Base-by-base conservation (phyloP, 1,140 invertebrate genomes). In the Neelides sp. region DNA sequence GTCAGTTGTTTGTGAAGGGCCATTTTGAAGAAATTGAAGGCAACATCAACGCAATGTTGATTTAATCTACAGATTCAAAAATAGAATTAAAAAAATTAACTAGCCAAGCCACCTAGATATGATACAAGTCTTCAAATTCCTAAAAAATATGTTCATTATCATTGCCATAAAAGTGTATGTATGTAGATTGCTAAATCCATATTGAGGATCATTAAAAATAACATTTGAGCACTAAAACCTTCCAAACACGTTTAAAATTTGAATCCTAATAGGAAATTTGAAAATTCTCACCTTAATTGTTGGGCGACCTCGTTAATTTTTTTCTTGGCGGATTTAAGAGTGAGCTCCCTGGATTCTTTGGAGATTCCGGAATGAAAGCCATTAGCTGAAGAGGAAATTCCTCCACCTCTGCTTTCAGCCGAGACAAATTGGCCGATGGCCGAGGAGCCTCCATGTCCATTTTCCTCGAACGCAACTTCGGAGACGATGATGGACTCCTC, bases 11-110 rank as follows among this genome's bases (percentile, higher is more conserved):
- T 68, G 41, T 74, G 75, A n/a, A 96, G 67, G 24, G 92, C 94
- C 82, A 97, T 84, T 73, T 94, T 96, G 67, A 94, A 99, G 69
- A 96, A 96, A 64, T 89, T 92, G 57, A 87, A 85, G 3, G 93
- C 86, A 19, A 83, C 92, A 48, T 96, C 90, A 40, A 94, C 82
- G 62, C 82, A 90, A 62, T 92, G 85, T 60, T 89, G 80, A 64
- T 89, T 93, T 30, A 98, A 71, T 19, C 80, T 75, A 46, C 32
- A 56, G 35, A 48, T 34, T 57, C 32, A 54, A 52, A 42, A 22
- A 48, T 2, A 0, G 22, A 46, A 37, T 54, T 17, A 48, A 48
- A 39, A 8, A n/a, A n/a, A n/a, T n/a, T n/a, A n/a, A n/a, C n/a
- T n/a, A n/a, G n/a, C n/a, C n/a, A n/a, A n/a, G n/a, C n/a, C n/a